These are phyloP conservation scores for Pseudeuparius sepicola DNA, from an alignment of 2,888 invertebrate species.

Conservation along the genomic window DNA sequence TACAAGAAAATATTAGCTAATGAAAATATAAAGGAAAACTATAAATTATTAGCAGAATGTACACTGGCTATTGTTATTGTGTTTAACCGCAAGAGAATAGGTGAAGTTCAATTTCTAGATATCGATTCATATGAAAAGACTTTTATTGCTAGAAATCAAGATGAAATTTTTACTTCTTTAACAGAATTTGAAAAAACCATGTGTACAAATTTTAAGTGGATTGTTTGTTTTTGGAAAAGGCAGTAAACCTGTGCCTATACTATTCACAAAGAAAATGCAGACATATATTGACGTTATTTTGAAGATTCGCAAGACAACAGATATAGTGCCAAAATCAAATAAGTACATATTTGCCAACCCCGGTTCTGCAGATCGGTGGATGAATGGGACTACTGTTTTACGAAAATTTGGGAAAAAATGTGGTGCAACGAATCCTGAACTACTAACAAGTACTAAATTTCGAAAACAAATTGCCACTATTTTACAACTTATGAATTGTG, in stretches of 20 bases:
- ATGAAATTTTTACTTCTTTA: conserved; percentile 12
- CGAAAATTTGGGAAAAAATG: conserved; percentile 18
- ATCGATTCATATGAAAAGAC: conserved; percentile 17
- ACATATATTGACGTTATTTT: conserved; percentile 14
- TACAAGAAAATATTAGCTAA: conserved; percentile 15
- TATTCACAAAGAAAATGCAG: conserved; percentile 10
- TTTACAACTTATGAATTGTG: conserved; percentile 19
- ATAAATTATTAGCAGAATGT: conserved; percentile 23
- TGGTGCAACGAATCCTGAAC: conserved; percentile 21
- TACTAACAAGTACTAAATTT: conserved; percentile 18
- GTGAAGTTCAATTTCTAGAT: conserved; percentile 22
- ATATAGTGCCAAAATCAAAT: conserved; percentile 21
- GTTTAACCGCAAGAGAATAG: conserved; percentile 23
- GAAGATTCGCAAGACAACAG: conserved; percentile 16
- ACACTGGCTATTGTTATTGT: conserved; percentile 18
- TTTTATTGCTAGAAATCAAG: conserved; percentile 10
- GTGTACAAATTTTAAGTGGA: conserved; percentile 18
- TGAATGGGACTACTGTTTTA: conserved; percentile 17
- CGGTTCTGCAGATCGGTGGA: conserved; percentile 20
- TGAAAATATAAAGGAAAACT: conserved; percentile 14
- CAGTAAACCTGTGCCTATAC: conserved; percentile 7
- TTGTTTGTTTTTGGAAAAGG: conserved; percentile 22
- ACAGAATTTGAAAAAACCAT: conserved; percentile 16
- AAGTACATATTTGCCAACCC: conserved; percentile 23
- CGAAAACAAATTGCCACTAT: conserved; percentile 20